Base-by-base conservation (phyloP, 2,797 vertebrate genomes). In the Hozukius guyotensis region DNA sequence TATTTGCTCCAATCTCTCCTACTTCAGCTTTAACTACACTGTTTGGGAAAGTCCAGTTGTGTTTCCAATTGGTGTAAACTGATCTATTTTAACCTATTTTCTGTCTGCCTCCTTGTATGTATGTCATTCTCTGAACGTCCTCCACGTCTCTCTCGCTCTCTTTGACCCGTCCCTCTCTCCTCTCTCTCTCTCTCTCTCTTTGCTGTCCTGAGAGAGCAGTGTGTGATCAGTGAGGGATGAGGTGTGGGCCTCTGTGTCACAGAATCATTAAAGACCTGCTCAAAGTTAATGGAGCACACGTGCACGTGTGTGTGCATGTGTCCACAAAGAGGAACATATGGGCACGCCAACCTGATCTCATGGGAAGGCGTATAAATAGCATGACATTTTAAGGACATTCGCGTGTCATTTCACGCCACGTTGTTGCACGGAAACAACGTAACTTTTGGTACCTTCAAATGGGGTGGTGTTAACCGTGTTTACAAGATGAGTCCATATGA, bases 221-320 rank as follows among this genome's bases (percentile, higher is more conserved):
- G 69, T 60, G 75, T 55, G 77, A 83, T 89, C 25, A 2, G 64
- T 72, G 72, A 87, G 56, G 82, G 89, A 89, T 85, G 80, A 85
- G 84, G 52, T 78, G 74, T 88, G 81, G 82, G 79, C 76, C 74
- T 83, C 64, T 83, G 85, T 73, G 86, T 82, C 83, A 77, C 75
- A 66, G 63, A 78, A 27, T 75, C 83, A 88, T 88, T 88, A 86
- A 72, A 81, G 84, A 84, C 67, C 78, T 74, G 32, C 86, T 76
- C 80, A 75, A 79, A 81, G 72, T 81, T 75, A 84, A 89, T 80
- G 70, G 53, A 77, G 81, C 34, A 76, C 61, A 71, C 12, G 3
- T 5, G 25, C 56, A 46, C 5, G 6, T 8, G 42, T 6, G 8
- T 32, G 36, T 53, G 65, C 72, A 69, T 27, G 12, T 49, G 5